phyloP scores from a whole-genome alignment of 2,113 vertebrate species.

The Colius striatus region DNA sequence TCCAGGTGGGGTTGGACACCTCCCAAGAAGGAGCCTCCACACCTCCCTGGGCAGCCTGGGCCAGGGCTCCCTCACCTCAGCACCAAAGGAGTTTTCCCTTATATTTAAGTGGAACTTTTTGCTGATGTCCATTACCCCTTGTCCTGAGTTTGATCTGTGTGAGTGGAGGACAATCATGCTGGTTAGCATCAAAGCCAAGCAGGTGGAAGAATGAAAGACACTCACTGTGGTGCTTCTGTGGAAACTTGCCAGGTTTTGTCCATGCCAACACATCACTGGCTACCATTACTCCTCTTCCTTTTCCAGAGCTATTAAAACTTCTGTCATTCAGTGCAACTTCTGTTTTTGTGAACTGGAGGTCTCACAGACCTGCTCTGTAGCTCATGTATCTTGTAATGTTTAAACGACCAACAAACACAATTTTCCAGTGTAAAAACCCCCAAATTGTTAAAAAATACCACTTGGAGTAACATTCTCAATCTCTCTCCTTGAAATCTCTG shows the following conservation, averaged over 20 bases:
- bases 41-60: too few relatives aligned
- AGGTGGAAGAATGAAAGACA: constrained; percentile 1
- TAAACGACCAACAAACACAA: not conserved
- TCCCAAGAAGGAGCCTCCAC: too few relatives aligned
- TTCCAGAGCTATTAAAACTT: constrained; percentile 21
- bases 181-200: not conserved
- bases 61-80: too few relatives aligned
- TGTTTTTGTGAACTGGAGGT: not conserved
- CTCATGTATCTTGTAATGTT: not conserved
- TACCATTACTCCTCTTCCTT: constrained; percentile 13
- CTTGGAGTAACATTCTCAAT: not conserved
- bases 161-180: not conserved
- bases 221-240: not conserved
- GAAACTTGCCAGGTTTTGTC: not conserved
- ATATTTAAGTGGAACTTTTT: too few relatives aligned
- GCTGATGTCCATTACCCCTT: too few relatives aligned
- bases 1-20: too few relatives aligned
- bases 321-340: not conserved
- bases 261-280: not conserved
- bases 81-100: too few relatives aligned
- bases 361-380: not conserved
- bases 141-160: not conserved
- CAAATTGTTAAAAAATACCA: not conserved
- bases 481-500: not conserved
- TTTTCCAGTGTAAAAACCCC: not conserved